Evolutionary conservation across 2,888 invertebrate species (phyloP), one percentile per base, ranked within the genome.

Genomic region (Ectemnius lituratus): DNA sequence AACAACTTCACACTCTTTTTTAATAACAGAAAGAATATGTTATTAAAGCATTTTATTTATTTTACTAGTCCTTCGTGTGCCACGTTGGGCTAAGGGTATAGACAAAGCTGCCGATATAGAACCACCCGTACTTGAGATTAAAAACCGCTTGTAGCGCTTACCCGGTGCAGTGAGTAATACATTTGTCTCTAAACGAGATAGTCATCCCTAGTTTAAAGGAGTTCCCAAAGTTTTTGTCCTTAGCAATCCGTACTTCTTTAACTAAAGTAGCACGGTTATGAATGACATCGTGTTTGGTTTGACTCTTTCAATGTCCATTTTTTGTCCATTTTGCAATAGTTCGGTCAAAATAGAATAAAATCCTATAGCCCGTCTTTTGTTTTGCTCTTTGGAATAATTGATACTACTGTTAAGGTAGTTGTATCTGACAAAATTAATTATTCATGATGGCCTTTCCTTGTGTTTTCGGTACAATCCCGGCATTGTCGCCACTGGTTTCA

Each of bases 1-100:
- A 14, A 14, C 13, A 11, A 23, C 13, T 28, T 47, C 46, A 20
- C 37, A n/a, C 18, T 16, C 11, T 58, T 37, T 37, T 37, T 37
- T 37, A 37, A 2, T 37, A 11, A 23, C 23, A 23, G 23, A 23
- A 52, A 52, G 52, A 52, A 52, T 37, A 64, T 73, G 67, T 61
- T 78, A 73, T 78, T 67, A 6, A 47, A 58, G 62, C 77, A 80
- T 88, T 86, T 37, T 37, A 37, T 37, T 37, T 88, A 65, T 87
- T 80, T 85, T 81, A 78, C 72, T 78, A 90, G 90, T 90, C 81
- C 86, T 86, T 86, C 90, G 90, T 85, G 84, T 89, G 86, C 88
- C 85, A 85, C 84, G 84, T 84, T 84, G 83, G 85, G 83, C 82
- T 85, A 88, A 88, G 76, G 87, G 86, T 80, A 87, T 89, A 83